Base-by-base conservation (phyloP, 2,797 vertebrate species). In the Clamator glandarius region DNA sequence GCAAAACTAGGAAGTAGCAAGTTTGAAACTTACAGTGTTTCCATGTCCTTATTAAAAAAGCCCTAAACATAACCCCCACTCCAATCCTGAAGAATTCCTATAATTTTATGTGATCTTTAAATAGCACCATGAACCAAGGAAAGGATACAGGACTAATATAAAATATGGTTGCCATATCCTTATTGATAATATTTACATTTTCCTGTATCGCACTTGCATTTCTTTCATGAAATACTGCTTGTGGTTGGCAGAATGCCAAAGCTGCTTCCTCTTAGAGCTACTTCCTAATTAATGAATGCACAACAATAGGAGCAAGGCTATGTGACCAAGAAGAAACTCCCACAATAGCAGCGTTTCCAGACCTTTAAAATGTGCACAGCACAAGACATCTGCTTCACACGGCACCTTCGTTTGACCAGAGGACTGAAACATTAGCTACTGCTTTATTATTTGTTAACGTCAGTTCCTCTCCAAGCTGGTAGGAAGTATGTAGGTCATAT, bases 271-370 rank as follows among this genome's bases (percentile, higher is more conserved):
- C 54, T 87, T 87, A 64, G 73, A 93, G 92, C 93, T 77, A 92
- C 96, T 97, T 96, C 95, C 94, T 96, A 35, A 82, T 89, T 92
- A 92, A 90, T 69, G 59, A 89, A 57, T 50, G 59, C 84, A 74
- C 59, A 62, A 64, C 39, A 89, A 42, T 16, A 77, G 55, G 26
- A 91, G 19, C 73, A 57, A 50, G 21, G 24, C 73, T 85, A 0
- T 39, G 31, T 1, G 3, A 24, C 15, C 28, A 55, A 44, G 61
- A 78, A 67, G 58, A 83, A 85, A 69, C 35, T 69, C 39, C n/a
- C 35, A 15, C 50, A 57, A 8, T 26, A 74, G 44, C 52, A 87
- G 12, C 75, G 18, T 69, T 91, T 89, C 21, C 72, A 86, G 84
- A 57, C 35, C n/a, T 66, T 59, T 69, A 48, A 73, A 90, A 85